Evolutionary conservation across 2,888 invertebrate genomes (phyloP), one percentile per base, ranked within the genome.

Genomic region (Theretra japonica): DNA sequence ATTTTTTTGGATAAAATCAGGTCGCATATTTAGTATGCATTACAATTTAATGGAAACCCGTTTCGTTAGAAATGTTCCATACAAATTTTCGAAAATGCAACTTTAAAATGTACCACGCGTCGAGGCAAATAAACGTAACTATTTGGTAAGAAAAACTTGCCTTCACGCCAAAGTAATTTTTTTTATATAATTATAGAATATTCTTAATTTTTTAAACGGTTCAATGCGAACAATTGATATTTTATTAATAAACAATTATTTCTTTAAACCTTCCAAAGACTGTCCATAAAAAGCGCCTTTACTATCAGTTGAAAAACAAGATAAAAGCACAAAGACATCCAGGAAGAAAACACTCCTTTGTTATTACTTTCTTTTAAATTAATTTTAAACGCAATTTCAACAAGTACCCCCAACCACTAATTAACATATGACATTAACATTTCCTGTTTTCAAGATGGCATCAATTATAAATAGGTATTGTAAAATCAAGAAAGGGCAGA

Each of bases 391-490:
- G n/a, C 53, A 53, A 41, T 41, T 41, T 41, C 15, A 41, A 28
- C 41, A 41, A 41, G 41, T 41, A 33, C 8, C 33, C 33, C 1
- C 53, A n/a, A 19, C 53, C n/a, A 53, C n/a, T 6, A 53, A 53
- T 53, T n/a, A 53, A 33, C 62, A 41, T 65, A 21, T 15, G n/a
- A n/a, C 21, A 15, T 62, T 11, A 41, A 65, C 23, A 17, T 48
- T 48, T 65, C 65, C 65, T 65, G 65, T 48, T 30, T 62, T 17
- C 48, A 65, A 65, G 65, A 65, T 48, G 65, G 48, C 65, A 79
- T 78, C 69, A 72, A 78, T 77, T 77, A 53, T 69, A 76, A 83
- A 80, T 77, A 69, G 79, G 30, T 50, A 65, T 56, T 28, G 48
- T 71, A 21, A 19, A 53, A n/a, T 62, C 48, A 62, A 71, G 33